Conservation (phyloP, 2,113 vertebrate genomes). For the Tragelaphus imberbis region DNA sequence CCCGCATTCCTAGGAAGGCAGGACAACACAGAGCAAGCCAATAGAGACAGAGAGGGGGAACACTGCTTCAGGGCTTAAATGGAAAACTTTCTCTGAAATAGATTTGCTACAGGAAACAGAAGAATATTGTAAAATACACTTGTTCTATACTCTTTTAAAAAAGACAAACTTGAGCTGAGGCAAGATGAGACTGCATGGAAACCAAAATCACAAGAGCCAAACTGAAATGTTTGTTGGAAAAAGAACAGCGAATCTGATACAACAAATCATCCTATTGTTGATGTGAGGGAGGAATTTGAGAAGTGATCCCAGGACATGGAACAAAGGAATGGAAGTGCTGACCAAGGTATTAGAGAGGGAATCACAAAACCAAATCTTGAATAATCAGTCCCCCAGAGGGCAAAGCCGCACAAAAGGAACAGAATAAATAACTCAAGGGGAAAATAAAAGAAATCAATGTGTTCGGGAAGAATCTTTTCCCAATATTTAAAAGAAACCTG, state of each 20-base stretch:
- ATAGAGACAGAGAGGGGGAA: neutral
- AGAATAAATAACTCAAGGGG: neutral
- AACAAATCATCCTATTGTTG: neutral
- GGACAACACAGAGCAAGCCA: too few species aligned
- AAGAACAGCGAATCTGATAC: neutral
- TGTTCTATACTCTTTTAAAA: neutral
- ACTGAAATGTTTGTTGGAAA: neutral
- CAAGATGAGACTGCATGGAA: neutral
- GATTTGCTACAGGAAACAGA: neutral
- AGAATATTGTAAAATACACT: neutral
- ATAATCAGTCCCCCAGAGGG: neutral
- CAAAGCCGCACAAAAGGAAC: neutral
- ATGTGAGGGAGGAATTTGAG: neutral
- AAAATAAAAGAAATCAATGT: neutral
- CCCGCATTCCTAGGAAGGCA: neutral
- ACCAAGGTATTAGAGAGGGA: neutral
- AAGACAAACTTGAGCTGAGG: neutral
- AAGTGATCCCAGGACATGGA: neutral
- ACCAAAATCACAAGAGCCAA: neutral
- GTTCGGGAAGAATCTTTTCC: neutral
- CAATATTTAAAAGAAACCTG: neutral
- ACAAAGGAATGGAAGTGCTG: neutral
- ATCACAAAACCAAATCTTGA: neutral
- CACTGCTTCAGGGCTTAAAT: neutral
- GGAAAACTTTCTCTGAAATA: neutral